Percentiles rank a stretch among this genome's conserved stretches.
Conservation (phyloP, 2,113 vertebrate genomes). For the Dendropsophus ebraccatus region DNA sequence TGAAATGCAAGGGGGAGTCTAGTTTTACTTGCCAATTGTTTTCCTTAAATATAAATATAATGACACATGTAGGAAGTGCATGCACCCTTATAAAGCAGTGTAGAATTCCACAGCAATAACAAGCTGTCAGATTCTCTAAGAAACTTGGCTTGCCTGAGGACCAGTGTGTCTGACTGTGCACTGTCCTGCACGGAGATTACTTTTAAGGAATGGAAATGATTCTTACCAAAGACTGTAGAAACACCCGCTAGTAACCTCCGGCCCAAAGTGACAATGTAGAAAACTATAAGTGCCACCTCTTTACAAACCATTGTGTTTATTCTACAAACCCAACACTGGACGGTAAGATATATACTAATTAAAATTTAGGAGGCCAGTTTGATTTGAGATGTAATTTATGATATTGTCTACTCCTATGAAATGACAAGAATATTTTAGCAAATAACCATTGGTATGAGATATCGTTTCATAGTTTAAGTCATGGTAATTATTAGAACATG, state of each 20-base stretch:
- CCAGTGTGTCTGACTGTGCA: neutral
- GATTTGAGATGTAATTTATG: no score
- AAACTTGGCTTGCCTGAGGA: constrained; percentile 19
- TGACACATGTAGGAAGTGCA: constrained; percentile 13
- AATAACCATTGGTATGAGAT: no score
- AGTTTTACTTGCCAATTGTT: neutral
- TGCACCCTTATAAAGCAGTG: constrained; percentile 39
- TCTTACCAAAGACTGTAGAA: constrained; percentile 2
- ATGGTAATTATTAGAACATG: no score
- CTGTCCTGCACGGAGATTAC: constrained; percentile 11
- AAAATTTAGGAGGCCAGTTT: no score
- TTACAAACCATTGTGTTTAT: neutral
- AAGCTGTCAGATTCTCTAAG: constrained; percentile 8
- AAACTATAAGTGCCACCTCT: neutral
- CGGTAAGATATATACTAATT: no score
- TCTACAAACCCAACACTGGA: no score
- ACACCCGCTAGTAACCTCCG: neutral
- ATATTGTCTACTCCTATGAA: no score
- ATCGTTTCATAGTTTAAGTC: no score
- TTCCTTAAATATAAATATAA: constrained; percentile 9
- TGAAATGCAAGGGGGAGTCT: neutral
- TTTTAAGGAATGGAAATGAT: constrained; percentile 42
- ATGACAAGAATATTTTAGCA: no score
- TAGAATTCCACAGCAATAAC: constrained; percentile 40
- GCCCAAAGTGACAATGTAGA: neutral